These are phyloP conservation scores for Caracal caracal DNA, from an alignment of 2,113 vertebrate genomes.

Conservation along the genomic window DNA sequence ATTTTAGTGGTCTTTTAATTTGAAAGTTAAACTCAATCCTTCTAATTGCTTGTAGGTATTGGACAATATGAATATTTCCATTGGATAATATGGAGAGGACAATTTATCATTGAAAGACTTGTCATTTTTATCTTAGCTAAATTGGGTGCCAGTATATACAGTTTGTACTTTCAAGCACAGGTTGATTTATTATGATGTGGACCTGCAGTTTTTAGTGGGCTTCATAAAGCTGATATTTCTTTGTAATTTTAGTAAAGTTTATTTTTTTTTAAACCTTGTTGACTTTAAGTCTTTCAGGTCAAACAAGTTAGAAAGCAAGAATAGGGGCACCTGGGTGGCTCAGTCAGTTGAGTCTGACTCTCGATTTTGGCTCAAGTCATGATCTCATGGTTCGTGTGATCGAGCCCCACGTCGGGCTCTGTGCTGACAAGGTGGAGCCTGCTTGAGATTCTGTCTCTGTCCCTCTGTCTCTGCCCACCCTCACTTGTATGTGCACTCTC, in stretches of 20 bases:
- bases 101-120: constrained; percentile 65
- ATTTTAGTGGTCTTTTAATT: constrained; percentile 67
- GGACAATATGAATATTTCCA: constrained; percentile 49
- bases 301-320: constrained; percentile 47
- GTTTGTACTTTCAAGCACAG: constrained; percentile 36
- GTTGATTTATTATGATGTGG: constrained; percentile 60
- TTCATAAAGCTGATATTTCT: constrained; percentile 57
- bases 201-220: constrained; percentile 58
- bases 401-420: no score
- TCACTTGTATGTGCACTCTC: no score
- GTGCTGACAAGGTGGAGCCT: no score
- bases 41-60: constrained; percentile 62
- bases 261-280: not conserved
- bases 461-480: no score
- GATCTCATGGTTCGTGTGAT: no score
- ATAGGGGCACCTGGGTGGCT: not conserved
- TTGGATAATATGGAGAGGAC: constrained; percentile 59
- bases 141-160: constrained; percentile 38
- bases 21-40: constrained; percentile 68
- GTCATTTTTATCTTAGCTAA: constrained; percentile 60
- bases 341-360: no score
- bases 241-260: not conserved
- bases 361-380: no score
- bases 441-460: no score
- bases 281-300: constrained; percentile 25